phyloP scores from a whole-genome alignment of 2,888 invertebrate species.

The Leptinotarsa rubiginosa region DNA sequence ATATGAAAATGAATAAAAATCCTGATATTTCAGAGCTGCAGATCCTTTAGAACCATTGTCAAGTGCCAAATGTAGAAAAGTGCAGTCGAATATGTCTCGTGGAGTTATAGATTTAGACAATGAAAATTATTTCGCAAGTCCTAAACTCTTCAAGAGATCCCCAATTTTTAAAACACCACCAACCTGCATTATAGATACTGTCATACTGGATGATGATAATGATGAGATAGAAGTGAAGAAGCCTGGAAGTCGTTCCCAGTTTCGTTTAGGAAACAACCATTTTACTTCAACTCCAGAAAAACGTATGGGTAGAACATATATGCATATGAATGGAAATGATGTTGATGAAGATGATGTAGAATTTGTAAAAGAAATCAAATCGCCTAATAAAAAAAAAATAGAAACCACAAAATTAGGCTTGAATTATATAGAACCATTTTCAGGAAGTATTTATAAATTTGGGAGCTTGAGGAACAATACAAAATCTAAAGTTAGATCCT shows the following conservation, averaged over 20 bases:
- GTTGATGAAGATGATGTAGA: constrained; percentile 59
- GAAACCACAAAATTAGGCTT: constrained; percentile 48
- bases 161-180: constrained; percentile 31
- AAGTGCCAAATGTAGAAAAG: constrained; percentile 49
- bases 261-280: constrained; percentile 26
- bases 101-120: constrained; percentile 31
- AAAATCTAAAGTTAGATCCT: constrained; percentile 32
- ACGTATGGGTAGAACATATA: constrained; percentile 1
- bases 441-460: constrained; percentile 17
- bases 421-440: constrained; percentile 32
- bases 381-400: constrained; percentile 49
- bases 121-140: constrained; percentile 31
- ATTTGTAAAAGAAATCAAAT: constrained; percentile 54
- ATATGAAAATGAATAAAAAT: constrained; percentile 3
- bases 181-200: constrained; percentile 35
- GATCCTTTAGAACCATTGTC: constrained; percentile 37
- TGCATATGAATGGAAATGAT: constrained; percentile 39
- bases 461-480: constrained; percentile 22
- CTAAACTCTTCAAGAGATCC: constrained; percentile 32
- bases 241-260: constrained; percentile 1
- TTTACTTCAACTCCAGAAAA: constrained; percentile 44
- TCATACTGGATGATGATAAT: constrained; percentile 54
- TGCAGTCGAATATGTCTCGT: constrained; percentile 40
- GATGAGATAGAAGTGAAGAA: constrained; percentile 43
- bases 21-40: constrained; percentile 42